phyloP scores from a whole-genome alignment of 2,113 vertebrate species.

The Tachuris rubrigastra region DNA sequence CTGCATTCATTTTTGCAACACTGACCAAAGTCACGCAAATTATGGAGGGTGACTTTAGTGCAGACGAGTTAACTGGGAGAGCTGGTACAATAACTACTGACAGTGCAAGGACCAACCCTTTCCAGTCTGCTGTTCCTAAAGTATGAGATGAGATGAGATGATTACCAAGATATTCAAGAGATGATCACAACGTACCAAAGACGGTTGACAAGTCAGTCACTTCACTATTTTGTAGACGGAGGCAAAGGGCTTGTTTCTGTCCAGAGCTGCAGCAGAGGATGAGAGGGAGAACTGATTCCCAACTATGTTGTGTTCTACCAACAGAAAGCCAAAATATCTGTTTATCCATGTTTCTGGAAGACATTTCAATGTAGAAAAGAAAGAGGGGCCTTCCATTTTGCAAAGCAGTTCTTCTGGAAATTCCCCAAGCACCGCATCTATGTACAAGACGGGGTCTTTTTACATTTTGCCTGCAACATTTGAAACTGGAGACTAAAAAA shows the following conservation, averaged over 20 bases:
- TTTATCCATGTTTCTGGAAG: not conserved
- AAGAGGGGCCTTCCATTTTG: not conserved
- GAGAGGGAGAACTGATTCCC: not conserved
- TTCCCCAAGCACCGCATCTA: not conserved
- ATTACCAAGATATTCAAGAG: not conserved
- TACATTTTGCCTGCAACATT: not conserved
- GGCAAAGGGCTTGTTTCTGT: not conserved
- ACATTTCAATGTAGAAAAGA: not conserved
- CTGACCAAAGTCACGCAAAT: not conserved
- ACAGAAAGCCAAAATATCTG: not conserved
- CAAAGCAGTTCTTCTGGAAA: not conserved
- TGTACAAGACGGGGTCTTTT: not conserved
- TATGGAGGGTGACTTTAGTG: not conserved
- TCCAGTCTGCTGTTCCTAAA: not conserved
- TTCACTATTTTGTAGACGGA: not conserved
- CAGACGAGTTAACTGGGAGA: not conserved
- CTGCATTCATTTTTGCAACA: not conserved
- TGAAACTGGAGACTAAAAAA: not conserved
- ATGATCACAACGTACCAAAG: not conserved
- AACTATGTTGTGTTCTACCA: accelerated
- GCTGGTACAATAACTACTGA: not conserved
- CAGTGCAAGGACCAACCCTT: not conserved
- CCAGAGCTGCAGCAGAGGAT: not conserved
- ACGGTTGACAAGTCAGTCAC: not conserved
- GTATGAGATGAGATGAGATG: not conserved